Base-by-base conservation (phyloP, 2,797 vertebrate species). In the Aselliscus stoliczkanus region DNA sequence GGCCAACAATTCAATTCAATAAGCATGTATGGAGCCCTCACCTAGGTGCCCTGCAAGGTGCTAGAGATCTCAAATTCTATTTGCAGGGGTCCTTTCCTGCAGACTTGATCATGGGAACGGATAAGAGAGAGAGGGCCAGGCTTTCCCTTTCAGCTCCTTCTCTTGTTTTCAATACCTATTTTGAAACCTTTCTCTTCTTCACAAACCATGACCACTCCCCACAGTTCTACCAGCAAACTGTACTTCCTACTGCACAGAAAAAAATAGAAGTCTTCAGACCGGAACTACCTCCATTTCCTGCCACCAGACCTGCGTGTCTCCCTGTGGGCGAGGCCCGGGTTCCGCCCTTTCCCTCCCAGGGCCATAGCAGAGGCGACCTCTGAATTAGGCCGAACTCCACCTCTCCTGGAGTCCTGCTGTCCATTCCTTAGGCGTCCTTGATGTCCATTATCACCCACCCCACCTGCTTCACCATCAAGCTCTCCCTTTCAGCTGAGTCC, bases 231-330 rank as follows among this genome's bases (percentile, higher is more conserved):
- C 54, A 34, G 60, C 85, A 96, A 93, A 93, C 94, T 81, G 93
- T 31, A 89, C 79, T 96, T 96, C 92, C 94, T 95, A 80, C 64
- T 31, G 31, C 77, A 90, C 42, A 95, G 79, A 88, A 81, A 56
- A 92, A 94, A 93, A 85, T 0, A 95, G 44, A 94, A 76, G 25
- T 70, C 82, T 90, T 80, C 93, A 56, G 69, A 93, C 75, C 65
- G 89, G 89, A 96, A 96, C 14, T 10, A 56, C 75, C 60, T 96
- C 73, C 39, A 47, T 70, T 97, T 97, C 94, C 95, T 93, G 94
- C 95, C 44, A 13, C 21, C 76, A 92, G 31, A 50, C 67, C 73
- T 95, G 83, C 5, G 1, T 0, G 20, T 50, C 84, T 76, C 62
- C 75, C 84, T 23, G 27, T 6, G 11, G 0, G 2, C 34, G 84